phyloP scores from a whole-genome alignment of 2,888 invertebrate species.

The Conchocele bisecta region DNA sequence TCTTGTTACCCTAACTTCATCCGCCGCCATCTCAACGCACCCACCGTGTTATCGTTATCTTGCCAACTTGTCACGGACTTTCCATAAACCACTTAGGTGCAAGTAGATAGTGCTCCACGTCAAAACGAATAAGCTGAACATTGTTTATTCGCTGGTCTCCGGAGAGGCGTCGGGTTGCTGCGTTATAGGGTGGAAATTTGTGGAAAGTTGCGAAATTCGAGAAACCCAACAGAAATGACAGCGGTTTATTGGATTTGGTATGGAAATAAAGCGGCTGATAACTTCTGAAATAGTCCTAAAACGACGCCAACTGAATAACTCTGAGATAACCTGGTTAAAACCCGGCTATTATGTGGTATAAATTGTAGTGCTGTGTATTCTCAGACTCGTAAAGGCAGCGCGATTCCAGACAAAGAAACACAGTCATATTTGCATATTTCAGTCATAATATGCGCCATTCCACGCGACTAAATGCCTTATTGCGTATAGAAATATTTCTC shows the following conservation, averaged over 20 bases:
- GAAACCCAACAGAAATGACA: too few species aligned
- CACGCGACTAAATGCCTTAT: too few species aligned
- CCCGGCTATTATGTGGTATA: slow-evolving; percentile 46
- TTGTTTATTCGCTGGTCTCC: too few species aligned
- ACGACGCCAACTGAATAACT: slow-evolving; percentile 4
- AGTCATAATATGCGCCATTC: too few species aligned
- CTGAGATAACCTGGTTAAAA: background rate
- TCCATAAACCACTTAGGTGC: too few species aligned
- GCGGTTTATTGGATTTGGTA: background rate
- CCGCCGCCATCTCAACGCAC: background rate
- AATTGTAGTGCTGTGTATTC: slow-evolving; percentile 11
- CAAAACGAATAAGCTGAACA: too few species aligned
- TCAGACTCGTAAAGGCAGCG: slow-evolving; percentile 5
- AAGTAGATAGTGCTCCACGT: too few species aligned
- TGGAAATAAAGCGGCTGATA: slow-evolving; percentile 13
- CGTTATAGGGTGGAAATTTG: too few species aligned
- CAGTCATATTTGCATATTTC: slow-evolving; percentile 40
- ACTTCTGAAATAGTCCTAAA: slow-evolving; percentile 7
- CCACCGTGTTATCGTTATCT: slow-evolving; percentile 8
- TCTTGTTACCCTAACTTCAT: slow-evolving; percentile 19
- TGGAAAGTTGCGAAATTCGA: too few species aligned
- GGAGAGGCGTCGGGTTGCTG: too few species aligned
- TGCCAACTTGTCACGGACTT: slow-evolving; percentile 8
- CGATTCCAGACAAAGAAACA: slow-evolving; percentile 37
- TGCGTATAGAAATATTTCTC: too few species aligned